phyloP scores from a whole-genome alignment of 1,140 invertebrate species.

The Oedothorax gibbosus region DNA sequence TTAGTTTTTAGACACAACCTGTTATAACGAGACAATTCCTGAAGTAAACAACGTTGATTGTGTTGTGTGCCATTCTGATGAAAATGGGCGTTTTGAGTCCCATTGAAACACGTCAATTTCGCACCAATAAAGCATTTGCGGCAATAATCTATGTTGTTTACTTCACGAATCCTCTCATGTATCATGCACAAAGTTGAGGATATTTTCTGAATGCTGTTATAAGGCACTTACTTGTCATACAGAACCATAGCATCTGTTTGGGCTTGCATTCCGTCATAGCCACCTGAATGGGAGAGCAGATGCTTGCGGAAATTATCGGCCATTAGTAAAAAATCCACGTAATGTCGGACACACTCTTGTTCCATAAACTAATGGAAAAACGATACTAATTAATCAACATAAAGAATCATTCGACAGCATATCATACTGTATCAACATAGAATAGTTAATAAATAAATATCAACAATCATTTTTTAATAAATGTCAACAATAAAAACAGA shows the following conservation, averaged over 20 bases:
- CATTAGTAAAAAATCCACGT: constrained; percentile 91
- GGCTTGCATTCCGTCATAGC: constrained; percentile 75
- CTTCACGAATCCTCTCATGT: no score
- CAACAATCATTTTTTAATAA: no score
- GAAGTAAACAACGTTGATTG: no score
- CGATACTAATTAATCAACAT: constrained; percentile 10
- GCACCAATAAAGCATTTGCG: no score
- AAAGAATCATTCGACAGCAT: no score
- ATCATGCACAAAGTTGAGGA: neutral
- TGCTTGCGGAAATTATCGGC: constrained; percentile 89
- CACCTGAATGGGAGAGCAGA: constrained; percentile 72
- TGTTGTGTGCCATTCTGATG: no score
- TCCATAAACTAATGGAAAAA: constrained; percentile 80
- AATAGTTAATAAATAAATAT: neutral
- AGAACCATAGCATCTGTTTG: constrained; percentile 91
- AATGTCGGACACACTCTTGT: constrained; percentile 82
- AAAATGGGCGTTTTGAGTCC: no score
- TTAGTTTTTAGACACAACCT: no score
- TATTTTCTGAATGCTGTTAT: neutral
- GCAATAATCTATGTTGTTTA: no score
- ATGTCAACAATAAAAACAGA: neutral
- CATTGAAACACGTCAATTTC: no score
- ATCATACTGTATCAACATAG: neutral
- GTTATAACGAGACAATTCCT: no score
- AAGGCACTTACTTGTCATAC: constrained; percentile 82